Evolutionary conservation across 2,113 vertebrate genomes (phyloP).

Genomic region (Cebus imitator): DNA sequence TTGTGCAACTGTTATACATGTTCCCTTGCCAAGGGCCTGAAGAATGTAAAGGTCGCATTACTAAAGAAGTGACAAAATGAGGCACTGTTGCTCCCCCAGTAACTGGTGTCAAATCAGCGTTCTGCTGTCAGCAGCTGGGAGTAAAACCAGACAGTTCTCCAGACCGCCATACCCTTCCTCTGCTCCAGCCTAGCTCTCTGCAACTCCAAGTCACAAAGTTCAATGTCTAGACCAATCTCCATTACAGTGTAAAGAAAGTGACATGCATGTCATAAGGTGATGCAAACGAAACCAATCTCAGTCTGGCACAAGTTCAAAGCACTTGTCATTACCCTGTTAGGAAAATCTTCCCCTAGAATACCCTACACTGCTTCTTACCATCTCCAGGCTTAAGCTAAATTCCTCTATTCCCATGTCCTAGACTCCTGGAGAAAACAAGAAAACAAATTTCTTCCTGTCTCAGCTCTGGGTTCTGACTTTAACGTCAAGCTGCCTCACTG

Average conservation of each 20-base stretch:
- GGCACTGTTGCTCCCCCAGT: background rate
- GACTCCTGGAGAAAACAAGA: background rate
- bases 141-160: background rate
- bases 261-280: background rate
- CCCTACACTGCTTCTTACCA: background rate
- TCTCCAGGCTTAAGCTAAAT: background rate
- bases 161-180: background rate
- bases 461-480: background rate
- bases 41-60: conserved; percentile 2
- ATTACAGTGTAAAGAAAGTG: background rate
- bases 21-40: background rate
- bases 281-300: background rate
- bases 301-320: background rate
- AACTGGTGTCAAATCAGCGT: background rate
- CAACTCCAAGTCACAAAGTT: background rate
- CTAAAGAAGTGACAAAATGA: background rate
- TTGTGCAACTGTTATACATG: conserved; percentile 21
- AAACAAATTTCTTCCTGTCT: background rate
- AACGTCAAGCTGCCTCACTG: background rate
- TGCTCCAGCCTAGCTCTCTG: background rate
- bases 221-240: background rate
- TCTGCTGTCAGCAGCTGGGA: background rate
- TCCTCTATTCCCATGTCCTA: background rate
- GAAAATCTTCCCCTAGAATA: background rate
- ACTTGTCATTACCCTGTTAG: background rate